Conservation (phyloP, 1,140 invertebrate species). For the Magallana gigas region DNA sequence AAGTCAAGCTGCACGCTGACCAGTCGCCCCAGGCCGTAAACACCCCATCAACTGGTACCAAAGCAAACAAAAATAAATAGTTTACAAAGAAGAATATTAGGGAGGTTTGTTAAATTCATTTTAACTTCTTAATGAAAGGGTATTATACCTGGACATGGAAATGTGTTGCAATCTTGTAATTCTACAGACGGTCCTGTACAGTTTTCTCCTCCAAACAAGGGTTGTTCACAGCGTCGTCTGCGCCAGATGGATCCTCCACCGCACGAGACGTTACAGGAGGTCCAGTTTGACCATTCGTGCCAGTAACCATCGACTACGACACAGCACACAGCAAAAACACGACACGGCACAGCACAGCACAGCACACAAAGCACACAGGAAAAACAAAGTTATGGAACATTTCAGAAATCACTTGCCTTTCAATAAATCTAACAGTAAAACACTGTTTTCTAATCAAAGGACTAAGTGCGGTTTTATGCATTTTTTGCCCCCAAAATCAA, state of each 20-base stretch:
- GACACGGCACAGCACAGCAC: conserved; percentile 35
- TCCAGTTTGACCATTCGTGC: conserved; percentile 86
- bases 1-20: conserved; percentile 84
- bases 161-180: conserved; percentile 55
- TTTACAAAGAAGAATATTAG: neutral
- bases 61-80: neutral
- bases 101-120: neutral
- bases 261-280: conserved; percentile 92
- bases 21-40: conserved; percentile 85
- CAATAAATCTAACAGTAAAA: no score
- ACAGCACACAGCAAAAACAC: conserved; percentile 37
- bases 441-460: no score
- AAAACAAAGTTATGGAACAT: conserved; percentile 24
- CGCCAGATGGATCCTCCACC: conserved; percentile 90
- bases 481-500: no score
- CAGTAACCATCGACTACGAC: conserved; percentile 67
- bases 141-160: conserved; percentile 56
- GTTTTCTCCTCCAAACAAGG: conserved; percentile 59
- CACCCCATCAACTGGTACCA: conserved; percentile 79
- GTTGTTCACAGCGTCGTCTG: conserved; percentile 69
- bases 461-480: no score
- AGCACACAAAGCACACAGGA: conserved; percentile 30
- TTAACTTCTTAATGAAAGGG: neutral
- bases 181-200: conserved; percentile 52
- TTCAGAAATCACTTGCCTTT: neutral